Evolutionary conservation across 2,888 invertebrate species (phyloP), one percentile per base, ranked within the genome.

Genomic region (Leptura quadrifasciata): DNA sequence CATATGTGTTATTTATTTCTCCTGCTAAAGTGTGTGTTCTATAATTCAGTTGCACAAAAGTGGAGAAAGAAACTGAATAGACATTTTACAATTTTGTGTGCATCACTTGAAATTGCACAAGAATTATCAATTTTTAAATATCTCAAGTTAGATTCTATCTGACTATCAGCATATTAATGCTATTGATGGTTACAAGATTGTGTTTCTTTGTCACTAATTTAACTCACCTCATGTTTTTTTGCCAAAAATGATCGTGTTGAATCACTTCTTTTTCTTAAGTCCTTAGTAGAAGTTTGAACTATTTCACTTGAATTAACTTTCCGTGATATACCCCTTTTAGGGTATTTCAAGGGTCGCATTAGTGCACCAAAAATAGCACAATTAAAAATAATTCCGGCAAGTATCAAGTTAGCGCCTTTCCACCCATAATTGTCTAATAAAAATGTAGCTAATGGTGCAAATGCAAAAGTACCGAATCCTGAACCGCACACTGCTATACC

Each of bases 401-500:
- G 92, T 83, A 98, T 95, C 73, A 98, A 91, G 88, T 98, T 94
- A 55, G 98, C 95, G 82, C 95, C 96, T 89, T 95, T 94, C 98
- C 98, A 98, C 58, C 93, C 94, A 86, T 94, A 97, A 63, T 93
- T 89, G 52, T 94, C 92, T 64, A 98, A 90, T 76, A 98, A 90
- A 80, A 93, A 91, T 8, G 94, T 93, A 15, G 97, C 96, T 39
- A 98, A 91, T 0, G 98, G 98, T 0, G 98, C 97, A 88, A 98
- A 98, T 65, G 95, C 94, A 89, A 98, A 98, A 2, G 98, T 98
- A 63, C 98, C 98, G 77, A 96, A 93, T 8, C 98, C 98, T 0
- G 97, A 97, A 9, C 98, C 98, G 87, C 98, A 98, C 0, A 98
- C 98, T 0, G 98, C 98, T 75, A 96, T 96, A 74, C 95, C 98